A percentile compares a stretch with the other conserved stretches of the same genome.
Evolutionary conservation across 35 echinoderm and acorn worm genomes (phyloP).

Genomic region (Lytechinus pictus): DNA sequence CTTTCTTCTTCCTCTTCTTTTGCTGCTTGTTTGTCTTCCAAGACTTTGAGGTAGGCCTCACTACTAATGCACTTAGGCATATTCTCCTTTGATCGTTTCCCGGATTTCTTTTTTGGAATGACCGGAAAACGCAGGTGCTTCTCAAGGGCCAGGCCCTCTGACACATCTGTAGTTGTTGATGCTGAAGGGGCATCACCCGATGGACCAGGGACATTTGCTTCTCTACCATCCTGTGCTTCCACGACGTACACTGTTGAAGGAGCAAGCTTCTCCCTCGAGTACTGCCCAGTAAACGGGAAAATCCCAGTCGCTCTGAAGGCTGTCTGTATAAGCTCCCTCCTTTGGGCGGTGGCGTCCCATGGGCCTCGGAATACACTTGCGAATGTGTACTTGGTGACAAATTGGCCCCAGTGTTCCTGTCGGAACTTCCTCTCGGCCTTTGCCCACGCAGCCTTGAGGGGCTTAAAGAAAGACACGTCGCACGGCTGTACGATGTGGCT

Average conservation of each 20-base stretch:
- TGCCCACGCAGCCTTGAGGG: constrained; percentile 60
- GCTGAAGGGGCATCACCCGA: background rate
- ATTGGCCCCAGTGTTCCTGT: constrained; percentile 53
- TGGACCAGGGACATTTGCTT: too few relatives aligned
- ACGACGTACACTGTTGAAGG: background rate
- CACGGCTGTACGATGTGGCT: constrained; percentile 73
- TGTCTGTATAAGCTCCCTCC: constrained; percentile 19
- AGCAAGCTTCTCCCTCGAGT: constrained; percentile 32
- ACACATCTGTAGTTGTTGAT: background rate
- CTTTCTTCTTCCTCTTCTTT: background rate
- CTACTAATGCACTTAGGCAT: background rate
- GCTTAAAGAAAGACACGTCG: constrained; percentile 62
- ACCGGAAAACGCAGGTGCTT: background rate
- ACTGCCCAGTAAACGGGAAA: constrained; percentile 56
- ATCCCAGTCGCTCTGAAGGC: constrained; percentile 66
- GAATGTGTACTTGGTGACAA: constrained; percentile 62
- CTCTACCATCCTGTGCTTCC: background rate
- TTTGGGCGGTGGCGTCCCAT: constrained; percentile 48
- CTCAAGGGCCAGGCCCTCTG: background rate
- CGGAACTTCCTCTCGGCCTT: constrained; percentile 51
- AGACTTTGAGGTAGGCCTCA: background rate
- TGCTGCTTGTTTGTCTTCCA: background rate
- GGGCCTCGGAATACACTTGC: constrained; percentile 51
- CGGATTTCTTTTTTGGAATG: background rate
- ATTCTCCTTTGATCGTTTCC: too few relatives aligned